phyloP scores from a whole-genome alignment of 2,888 invertebrate genomes.

The Cerceris ruficornis region DNA sequence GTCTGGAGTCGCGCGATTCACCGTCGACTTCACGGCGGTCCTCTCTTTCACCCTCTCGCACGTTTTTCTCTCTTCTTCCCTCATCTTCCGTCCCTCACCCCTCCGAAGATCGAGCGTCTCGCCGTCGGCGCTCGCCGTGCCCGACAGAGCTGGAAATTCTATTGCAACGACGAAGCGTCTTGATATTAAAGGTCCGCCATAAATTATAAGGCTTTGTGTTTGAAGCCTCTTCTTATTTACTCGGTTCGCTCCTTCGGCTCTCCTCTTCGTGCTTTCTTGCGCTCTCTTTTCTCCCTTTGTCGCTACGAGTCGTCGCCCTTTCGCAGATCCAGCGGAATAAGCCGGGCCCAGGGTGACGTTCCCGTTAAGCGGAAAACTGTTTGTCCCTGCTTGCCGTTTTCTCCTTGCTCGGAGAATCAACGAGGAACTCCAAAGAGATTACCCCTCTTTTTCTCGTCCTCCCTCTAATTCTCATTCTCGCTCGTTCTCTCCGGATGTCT shows the following conservation, averaged over 20 bases:
- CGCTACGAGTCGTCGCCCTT: conserved; percentile 17
- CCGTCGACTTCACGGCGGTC: not conserved
- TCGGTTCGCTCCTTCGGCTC: conserved; percentile 25
- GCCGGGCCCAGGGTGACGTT: conserved; percentile 11
- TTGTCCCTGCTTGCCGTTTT: conserved; percentile 3
- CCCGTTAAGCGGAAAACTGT: conserved; percentile 2
- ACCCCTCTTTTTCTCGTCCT: not conserved
- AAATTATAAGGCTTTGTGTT: conserved; percentile 62
- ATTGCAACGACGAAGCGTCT: conserved; percentile 30
- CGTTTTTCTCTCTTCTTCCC: not conserved
- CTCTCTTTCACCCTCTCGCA: not conserved
- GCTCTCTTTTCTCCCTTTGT: not conserved
- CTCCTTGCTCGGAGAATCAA: not conserved
- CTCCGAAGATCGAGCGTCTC: too few relatives aligned
- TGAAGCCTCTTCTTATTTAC: conserved; percentile 54
- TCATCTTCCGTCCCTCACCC: not conserved
- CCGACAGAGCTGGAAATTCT: conserved; percentile 29
- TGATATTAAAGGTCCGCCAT: conserved; percentile 55
- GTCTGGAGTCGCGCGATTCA: not conserved
- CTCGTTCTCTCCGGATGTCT: too few relatives aligned
- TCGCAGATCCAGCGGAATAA: not conserved
- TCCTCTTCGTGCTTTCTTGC: conserved; percentile 1
- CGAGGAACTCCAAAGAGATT: not conserved
- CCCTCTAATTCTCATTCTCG: too few relatives aligned
- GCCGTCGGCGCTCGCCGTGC: too few relatives aligned